Evolutionary conservation across 1,140 invertebrate species (phyloP), one percentile per base, ranked within the genome.

Genomic region (Sipha flava): DNA sequence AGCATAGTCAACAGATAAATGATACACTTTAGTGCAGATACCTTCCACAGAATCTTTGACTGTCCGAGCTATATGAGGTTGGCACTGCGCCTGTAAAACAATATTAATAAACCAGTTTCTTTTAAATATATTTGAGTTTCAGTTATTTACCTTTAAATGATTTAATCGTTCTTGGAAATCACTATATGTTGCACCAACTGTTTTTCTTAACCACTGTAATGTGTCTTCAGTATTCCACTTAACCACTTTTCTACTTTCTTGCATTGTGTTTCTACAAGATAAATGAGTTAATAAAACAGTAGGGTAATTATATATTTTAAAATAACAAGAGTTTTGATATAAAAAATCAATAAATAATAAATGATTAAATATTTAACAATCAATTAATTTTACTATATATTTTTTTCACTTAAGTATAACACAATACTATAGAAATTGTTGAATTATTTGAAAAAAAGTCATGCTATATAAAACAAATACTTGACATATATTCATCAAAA

Each of bases 161-260:
- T 89, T 88, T 62, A 92, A 84, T 81, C 92, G 87, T 83, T 94
- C 94, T 86, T 95, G 94, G 86, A 95, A 96, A 87, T 98, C 96
- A 86, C 98, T 96, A 87, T 96, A 98, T 1, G 95, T 95, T 29
- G 95, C 95, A 64, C 95, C 96, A n/a, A 96, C 91, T 16, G 95
- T 97, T 84, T 93, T 90, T 84, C 96, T 89, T 34, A 99, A 85
- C 96, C 96, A 98, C 81, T 94, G 92, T 86, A 98, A 98, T 2
- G 95, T 98, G 83, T 98, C 96, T 84, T 98, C 96, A 0, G 95
- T 96, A 88, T 98, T 97, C 96, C 96, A 98, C 86, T 98, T 98
- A 0, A 99, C 96, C 7, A 98, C 93, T 87, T 98, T 98, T 81
- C 97, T 88, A 84, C 95, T 96, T 84, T 98, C 95, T 1, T 95